Evolutionary conservation across 2,888 invertebrate species (phyloP), one percentile per base, ranked within the genome.

Genomic region (Acanthococcus lagerstroemiae): DNA sequence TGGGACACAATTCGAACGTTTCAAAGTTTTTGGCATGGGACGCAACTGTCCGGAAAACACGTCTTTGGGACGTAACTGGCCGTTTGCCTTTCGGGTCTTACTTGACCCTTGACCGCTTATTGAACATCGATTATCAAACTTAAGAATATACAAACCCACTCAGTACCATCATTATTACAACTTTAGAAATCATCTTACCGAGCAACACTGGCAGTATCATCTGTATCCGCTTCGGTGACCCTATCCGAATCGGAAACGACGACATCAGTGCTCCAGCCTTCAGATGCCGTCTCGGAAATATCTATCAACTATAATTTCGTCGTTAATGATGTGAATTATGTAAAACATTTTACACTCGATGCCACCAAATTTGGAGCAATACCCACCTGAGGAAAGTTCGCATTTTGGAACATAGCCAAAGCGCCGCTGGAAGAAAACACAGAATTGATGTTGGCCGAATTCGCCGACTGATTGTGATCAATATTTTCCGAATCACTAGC

Each of bases 211-310:
- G 80, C 81, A 1, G 81, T 79, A 71, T 85, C 84, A 72, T 85
- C 84, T 22, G 83, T 84, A 72, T 87, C 86, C 12, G 88, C 87
- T 80, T 95, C 95, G 0, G 90, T 90, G 72, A 94, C 81, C 67
- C 95, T 83, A 72, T 93, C 91, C 21, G 93, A 93, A 76, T 95
- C 95, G 1, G 93, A 94, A 0, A 90, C 88, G 54, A 94, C 78
- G 17, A 96, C 96, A 77, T 97, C 96, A 67, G 95, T 95, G 73
- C 95, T 95, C 97, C 97, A 97, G 0, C 95, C 95, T 77, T 97
- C 96, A 72, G 94, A 95, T 21, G 94, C 91, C 1, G 95, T 93
- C 74, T 95, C 95, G 1, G 89, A 88, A 17, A 87, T 61, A 75
- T 94, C 92, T 15, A 88, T 58, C 55, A 71, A 27, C 70, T 71